phyloP scores from a whole-genome alignment of 2,888 invertebrate genomes.

The Tupiocoris notatus region DNA sequence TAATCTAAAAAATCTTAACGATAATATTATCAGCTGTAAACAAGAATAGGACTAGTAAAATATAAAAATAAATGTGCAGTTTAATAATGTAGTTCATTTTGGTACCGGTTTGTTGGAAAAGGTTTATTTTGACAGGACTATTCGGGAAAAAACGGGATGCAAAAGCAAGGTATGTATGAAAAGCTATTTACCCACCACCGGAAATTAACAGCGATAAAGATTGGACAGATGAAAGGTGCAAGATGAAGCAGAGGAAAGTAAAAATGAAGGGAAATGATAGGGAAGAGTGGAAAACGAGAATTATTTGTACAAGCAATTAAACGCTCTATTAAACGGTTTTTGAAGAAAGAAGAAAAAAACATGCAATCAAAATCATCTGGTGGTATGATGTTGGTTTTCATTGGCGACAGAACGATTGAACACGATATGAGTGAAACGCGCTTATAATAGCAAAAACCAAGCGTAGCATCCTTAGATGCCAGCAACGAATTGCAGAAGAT shows the following conservation, averaged over 20 bases:
- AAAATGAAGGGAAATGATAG: background rate
- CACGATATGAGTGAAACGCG: too few species aligned
- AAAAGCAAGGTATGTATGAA: background rate
- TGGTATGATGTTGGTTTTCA: too few species aligned
- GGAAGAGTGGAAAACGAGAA: constrained; percentile 5
- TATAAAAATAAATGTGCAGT: background rate
- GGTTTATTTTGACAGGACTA: background rate
- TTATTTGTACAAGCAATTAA: background rate
- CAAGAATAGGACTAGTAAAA: background rate
- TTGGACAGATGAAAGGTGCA: background rate
- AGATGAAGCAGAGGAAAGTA: constrained; percentile 12
- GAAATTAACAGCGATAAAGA: constrained; percentile 6
- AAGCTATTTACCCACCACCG: constrained; percentile 11
- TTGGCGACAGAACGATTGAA: too few species aligned
- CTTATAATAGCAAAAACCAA: too few species aligned
- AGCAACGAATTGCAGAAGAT: too few species aligned
- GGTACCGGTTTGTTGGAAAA: background rate
- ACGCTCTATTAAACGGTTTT: background rate
- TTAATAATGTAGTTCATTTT: background rate
- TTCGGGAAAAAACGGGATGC: constrained; percentile 4
- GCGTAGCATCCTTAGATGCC: too few species aligned
- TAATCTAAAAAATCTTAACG: background rate
- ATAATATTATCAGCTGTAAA: background rate
- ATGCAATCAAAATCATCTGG: background rate
- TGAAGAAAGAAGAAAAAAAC: background rate